Base-by-base conservation (phyloP, 2,113 vertebrate species). In the Colaptes auratus region DNA sequence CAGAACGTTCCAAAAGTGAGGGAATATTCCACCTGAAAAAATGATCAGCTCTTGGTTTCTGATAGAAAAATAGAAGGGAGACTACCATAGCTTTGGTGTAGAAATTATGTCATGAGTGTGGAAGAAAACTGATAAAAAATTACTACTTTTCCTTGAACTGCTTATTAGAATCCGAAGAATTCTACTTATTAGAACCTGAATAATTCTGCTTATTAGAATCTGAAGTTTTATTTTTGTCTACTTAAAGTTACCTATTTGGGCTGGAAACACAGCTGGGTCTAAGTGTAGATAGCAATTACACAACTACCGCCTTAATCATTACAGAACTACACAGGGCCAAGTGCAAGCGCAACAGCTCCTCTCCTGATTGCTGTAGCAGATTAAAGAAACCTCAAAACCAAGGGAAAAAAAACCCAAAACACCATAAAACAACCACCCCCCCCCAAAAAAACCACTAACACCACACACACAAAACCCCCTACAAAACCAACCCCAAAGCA, bases 301-400 rank as follows among this genome's bases (percentile, higher is more conserved):
- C 28, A 61, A n/a, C 50, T 84, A 82, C 67, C 63, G 69, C 61
- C 59, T 61, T 59, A 89, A 90, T 72, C 55, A 59, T 11, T 53
- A 50, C 39, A 61, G 72, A 91, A 61, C 9, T 65, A 71, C 53
- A 71, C 27, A 78, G 56, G 66, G 35, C 25, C 53, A 31, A 70
- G 14, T 5, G 46, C 73, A 82, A 66, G 86, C 53, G 33, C 91
- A 91, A 79, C 74, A 94, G 92, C 86, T 94, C 92, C 83, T 90
- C 88, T 90, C 80, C 82, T 83, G 85, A 72, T 28, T 55, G 86
- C 59, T 93, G 61, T 25, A 78, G 86, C 55, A 86, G 85, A 55
- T 91, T 39, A 39, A 39, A 39, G 39, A 39, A 39, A 39, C 39
- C 39, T 39, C 39, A 39, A 39, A 39, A 39, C 9, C 39, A 39